Base-by-base conservation (phyloP, 2,113 vertebrate species). In the Symphodus melops region DNA sequence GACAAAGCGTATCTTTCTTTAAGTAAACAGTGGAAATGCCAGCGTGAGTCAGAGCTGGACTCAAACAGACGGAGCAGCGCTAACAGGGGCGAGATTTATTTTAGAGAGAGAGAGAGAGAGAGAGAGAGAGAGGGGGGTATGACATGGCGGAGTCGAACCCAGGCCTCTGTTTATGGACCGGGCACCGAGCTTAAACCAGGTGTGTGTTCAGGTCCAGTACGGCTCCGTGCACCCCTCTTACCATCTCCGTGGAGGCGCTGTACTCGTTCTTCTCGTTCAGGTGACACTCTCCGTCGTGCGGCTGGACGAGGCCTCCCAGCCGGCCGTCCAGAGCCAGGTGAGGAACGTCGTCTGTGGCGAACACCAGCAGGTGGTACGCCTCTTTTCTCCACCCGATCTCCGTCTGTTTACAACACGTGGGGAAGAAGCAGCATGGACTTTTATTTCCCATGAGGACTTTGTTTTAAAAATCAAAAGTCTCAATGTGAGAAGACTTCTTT, bases 341-440 rank as follows among this genome's bases (percentile, higher is more conserved):
- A 9, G 97, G 97, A 13, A 98, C 96, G 0, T 99, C 98, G 0
- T 99, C 98, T 0, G 97, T 98, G 1, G 97, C 96, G 71, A 99
- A 98, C 52, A 99, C 97, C 90, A 99, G 93, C 81, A 99, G 88
- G 75, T 99, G 98, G 71, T 95, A 95, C 0, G 97, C 97, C 55
- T 98, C 98, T 80, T 98, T 98, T 61, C 98, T 95, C 98, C 98
- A 99, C 36, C 98, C 98, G 0, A 99, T 97, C 86, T 94, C 94
- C 52, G 97, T 94, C 98, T 99, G 90, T 49, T 5, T 0, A 33
- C 11, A 57, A 5, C 4, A 19, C 0, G n/a, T 8, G 67, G 33
- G 46, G 21, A 14, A 4, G 42, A 1, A 57, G 51, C 8, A 57
- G 13, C 46, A 44, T 4, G 1, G 28, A 33, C 28, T 33, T 44